Base-by-base conservation (phyloP, 2,888 invertebrate genomes). In the Mesorhabditis belari region DNA sequence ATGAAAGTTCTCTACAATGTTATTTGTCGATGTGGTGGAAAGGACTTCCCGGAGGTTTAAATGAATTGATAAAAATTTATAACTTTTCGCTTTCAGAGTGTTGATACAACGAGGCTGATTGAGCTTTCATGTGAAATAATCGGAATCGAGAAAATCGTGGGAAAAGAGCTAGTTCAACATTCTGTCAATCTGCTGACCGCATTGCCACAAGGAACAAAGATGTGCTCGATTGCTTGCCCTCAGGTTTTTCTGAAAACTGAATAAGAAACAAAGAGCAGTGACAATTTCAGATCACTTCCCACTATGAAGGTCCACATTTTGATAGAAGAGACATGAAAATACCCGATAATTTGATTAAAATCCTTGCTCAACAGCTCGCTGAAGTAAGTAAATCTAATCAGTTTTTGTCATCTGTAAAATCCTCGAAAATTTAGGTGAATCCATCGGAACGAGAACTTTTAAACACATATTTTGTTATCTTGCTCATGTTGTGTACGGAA, bases 1-100 rank as follows among this genome's bases (percentile, higher is more conserved):
- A 54, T 77, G 44, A 73, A 73, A 57, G 62, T 70, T 19, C 64
- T 77, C 49, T 77, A 74, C 69, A 77, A 77, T 62, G 24, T 74
- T 24, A 72, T 67, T 58, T 77, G 72, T 51, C 69, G 71, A 54
- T 58, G 64, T 3, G 59, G 53, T 4, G 56, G 53, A 9, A 17
- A n/a, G 2, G 28, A 25, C 19, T 50, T 63, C 49, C 53, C 52
- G 24, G 49, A 53, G 49, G 57, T 58, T 21, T 4, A 12, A 44
- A 58, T 17, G 5, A 27, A 27, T 55, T 28, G 26, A n/a, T 26
- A 6, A 19, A 12, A 21, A 49, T 19, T 62, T 62, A 12, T 53
- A 60, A 60, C 12, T 52, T n/a, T 21, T 57, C 12, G 44, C 1
- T 35, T 35, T 35, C n/a, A 35, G 44, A 35, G n/a, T n/a, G 12